Evolutionary conservation across 2,113 vertebrate species (phyloP).

Genomic region (Ammodramus savannarum): DNA sequence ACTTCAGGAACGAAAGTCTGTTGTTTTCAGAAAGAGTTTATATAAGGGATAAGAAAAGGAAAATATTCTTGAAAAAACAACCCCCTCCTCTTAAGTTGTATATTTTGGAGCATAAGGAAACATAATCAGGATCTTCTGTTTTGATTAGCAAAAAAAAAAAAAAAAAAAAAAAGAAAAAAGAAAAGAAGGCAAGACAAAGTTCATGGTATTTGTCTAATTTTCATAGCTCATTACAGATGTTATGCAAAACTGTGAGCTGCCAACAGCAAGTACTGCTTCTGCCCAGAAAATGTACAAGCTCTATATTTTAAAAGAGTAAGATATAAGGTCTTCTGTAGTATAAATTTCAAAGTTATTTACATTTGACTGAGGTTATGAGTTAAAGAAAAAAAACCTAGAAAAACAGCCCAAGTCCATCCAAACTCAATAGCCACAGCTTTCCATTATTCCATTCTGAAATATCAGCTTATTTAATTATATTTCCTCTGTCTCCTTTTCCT

Average conservation of each 20-base stretch:
- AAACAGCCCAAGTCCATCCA: neutral
- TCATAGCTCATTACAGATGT: conserved; percentile 36
- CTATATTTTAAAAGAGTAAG: conserved; percentile 44
- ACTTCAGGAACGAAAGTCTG: conserved; percentile 63
- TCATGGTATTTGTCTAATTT: conserved; percentile 65
- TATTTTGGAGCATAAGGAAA: conserved; percentile 73
- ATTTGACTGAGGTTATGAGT: conserved; percentile 39
- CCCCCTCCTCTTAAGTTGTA: conserved; percentile 67
- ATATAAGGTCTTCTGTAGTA: conserved; percentile 7
- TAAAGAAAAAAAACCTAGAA: neutral
- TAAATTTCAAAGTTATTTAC: conserved; percentile 51
- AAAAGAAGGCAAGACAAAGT: conserved; percentile 45
- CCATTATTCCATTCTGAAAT: neutral
- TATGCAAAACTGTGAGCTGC: conserved; percentile 32
- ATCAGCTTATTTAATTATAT: neutral
- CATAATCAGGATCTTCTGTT: conserved; percentile 58
- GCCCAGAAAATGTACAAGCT: conserved; percentile 35
- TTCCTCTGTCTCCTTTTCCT: neutral
- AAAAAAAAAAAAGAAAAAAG: neutral
- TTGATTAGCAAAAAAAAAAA: conserved; percentile 42
- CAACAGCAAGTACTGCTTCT: conserved; percentile 49
- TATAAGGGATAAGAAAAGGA: conserved; percentile 63
- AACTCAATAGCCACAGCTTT: neutral
- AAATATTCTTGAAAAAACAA: conserved; percentile 74
- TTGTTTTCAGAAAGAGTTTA: conserved; percentile 66